These are phyloP conservation scores for Chionoecetes opilio DNA, from an alignment of 1,140 invertebrate species.

Conservation along the genomic window DNA sequence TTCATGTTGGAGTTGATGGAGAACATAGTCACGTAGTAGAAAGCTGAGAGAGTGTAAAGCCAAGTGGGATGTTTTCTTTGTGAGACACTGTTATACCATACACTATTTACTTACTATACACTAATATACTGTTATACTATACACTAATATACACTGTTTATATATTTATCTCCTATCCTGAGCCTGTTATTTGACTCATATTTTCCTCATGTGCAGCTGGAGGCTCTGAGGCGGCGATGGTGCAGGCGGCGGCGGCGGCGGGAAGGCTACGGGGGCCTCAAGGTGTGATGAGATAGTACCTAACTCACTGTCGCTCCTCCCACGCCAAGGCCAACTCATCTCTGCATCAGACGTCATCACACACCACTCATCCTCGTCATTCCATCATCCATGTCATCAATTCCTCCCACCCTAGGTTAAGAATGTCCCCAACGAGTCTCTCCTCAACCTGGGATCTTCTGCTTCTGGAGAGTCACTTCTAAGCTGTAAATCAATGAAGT, in stretches of 20 bases:
- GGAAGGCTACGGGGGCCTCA: conserved; percentile 2
- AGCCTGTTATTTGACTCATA: no score
- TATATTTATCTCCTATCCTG: no score
- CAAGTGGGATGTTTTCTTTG: no score
- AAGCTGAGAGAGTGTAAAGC: no score
- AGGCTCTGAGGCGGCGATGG: conserved; percentile 33
- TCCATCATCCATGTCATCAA: not conserved
- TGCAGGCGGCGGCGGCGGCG: conserved; percentile 34
- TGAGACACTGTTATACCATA: no score
- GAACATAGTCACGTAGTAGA: no score
- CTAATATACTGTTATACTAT: no score
- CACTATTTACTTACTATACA: no score
- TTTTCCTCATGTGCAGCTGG: conserved; percentile 13
- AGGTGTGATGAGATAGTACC: not conserved
- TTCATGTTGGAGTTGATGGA: no score
- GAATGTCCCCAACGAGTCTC: not conserved
- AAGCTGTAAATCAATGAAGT: not conserved
- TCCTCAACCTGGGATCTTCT: not conserved
- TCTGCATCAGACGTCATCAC: not conserved
- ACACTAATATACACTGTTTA: no score
- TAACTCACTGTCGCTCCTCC: not conserved
- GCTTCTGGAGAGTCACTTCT: not conserved
- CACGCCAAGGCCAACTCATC: not conserved
- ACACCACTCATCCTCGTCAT: not conserved
- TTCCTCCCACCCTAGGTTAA: not conserved